Conservation (phyloP, 92 coral and sea anemone species). For the Actinernus sp. region DNA sequence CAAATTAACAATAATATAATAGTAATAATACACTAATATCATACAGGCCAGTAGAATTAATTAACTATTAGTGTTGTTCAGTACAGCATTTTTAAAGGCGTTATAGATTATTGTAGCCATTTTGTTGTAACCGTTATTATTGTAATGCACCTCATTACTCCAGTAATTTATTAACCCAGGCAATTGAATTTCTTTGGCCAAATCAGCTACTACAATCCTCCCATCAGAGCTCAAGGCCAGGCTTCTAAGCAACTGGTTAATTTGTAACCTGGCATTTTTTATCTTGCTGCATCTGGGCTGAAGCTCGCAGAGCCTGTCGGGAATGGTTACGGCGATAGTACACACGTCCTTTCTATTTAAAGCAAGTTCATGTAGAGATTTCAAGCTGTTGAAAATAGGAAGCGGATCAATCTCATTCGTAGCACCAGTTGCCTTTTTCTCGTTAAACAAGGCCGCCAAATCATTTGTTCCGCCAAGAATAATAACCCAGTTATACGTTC, state of each 20-base stretch:
- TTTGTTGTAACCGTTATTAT: conserved; percentile 65
- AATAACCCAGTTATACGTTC: conserved; percentile 75
- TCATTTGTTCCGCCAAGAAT: conserved; percentile 89
- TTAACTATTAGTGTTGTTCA: too few relatives aligned
- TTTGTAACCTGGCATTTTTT: conserved; percentile 19
- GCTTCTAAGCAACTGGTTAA: conserved; percentile 54
- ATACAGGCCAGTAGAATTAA: too few relatives aligned
- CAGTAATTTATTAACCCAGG: conserved; percentile 43
- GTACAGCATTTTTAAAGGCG: conserved; percentile 17
- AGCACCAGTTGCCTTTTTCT: neutral
- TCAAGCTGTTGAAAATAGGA: conserved; percentile 41
- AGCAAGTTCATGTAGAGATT: conserved; percentile 42
- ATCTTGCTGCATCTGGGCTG: conserved; percentile 17
- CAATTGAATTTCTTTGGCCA: conserved; percentile 47
- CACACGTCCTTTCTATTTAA: conserved; percentile 38
- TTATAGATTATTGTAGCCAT: conserved; percentile 75
- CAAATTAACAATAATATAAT: too few relatives aligned
- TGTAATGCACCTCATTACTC: conserved; percentile 70
- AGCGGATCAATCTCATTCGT: neutral
- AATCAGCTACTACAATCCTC: conserved; percentile 66
- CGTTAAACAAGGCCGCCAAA: conserved; percentile 4
- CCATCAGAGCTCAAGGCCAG: conserved; percentile 42
- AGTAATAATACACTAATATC: too few relatives aligned
- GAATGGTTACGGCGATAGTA: conserved; percentile 73
- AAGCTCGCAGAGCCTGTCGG: conserved; percentile 72